Base-by-base conservation (phyloP, 2,113 vertebrate genomes). In the Chaetodon trifascialis region DNA sequence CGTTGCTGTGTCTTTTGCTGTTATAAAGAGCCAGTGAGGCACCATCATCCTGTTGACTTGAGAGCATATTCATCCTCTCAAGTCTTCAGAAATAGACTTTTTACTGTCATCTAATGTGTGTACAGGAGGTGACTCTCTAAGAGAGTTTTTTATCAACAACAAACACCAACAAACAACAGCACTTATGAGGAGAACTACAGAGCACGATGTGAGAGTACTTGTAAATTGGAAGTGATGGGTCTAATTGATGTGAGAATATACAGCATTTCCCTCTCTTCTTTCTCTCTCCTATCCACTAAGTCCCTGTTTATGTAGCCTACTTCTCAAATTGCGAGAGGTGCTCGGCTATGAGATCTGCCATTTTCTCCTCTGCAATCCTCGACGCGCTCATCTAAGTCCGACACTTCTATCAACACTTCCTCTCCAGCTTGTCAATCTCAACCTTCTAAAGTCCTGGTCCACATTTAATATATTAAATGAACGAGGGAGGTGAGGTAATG, bases 321-420 rank as follows among this genome's bases (percentile, higher is more conserved):
- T 89, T 90, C 82, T 88, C 76, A 71, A 40, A 79, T 73, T 74
- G 86, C 76, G 76, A 94, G 92, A 90, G 93, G 88, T 91, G 83
- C 91, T 95, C 90, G 79, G 89, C 92, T 75, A 64, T 55, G 87
- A 92, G 83, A 87, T 68, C 80, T 86, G 89, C 83, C 86, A 82
- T 91, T 91, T 88, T 78, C 83, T 87, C 82, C 79, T 86, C 77
- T 74, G 67, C 73, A 76, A 84, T 68, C 82, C 76, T 84, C 62
- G 2, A 56, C 59, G n/a, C 44, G 21, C 83, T 83, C 68, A 67
- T 85, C 88, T 59, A 42, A 79, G 83, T 86, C 82, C 78, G 67
- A 54, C 86, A 65, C 76, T 51, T 46, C 70, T 38, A 69, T 85
- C 88, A 78, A 66, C 79, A 51, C 77, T 30, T 56, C 79, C 82